A percentile compares a stretch with the other conserved stretches of the same genome.
Conservation (phyloP, 2,888 invertebrate genomes). For the Malacosoma neustria region DNA sequence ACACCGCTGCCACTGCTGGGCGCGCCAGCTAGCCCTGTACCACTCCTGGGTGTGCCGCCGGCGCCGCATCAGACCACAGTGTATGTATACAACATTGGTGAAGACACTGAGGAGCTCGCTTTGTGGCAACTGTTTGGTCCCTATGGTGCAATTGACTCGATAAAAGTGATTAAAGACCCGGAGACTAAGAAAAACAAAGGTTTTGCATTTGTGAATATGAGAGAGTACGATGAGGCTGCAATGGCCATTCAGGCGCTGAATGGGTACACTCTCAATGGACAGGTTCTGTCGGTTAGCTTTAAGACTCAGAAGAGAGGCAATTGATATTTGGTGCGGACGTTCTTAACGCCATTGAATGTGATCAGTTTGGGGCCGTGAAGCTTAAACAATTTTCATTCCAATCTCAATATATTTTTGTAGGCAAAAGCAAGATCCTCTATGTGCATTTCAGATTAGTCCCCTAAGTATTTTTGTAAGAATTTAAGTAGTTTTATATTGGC, state of each 20-base stretch:
- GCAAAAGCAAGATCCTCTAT: constrained; percentile 68
- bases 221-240: constrained; percentile 71
- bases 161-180: constrained; percentile 71
- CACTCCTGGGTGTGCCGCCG: constrained; percentile 49
- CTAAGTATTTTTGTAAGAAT: constrained; percentile 75
- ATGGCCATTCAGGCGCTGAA: constrained; percentile 72
- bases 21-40: constrained; percentile 60
- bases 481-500: constrained; percentile 69
- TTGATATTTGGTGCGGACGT: constrained; percentile 56
- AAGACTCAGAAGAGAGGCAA: constrained; percentile 72
- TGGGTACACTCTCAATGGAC: constrained; percentile 71
- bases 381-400: constrained; percentile 70
- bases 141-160: constrained; percentile 70
- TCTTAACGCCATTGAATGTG: constrained; percentile 56
- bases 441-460: constrained; percentile 72
- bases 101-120: constrained; percentile 68
- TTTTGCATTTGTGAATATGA: constrained; percentile 71
- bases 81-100: constrained; percentile 71
- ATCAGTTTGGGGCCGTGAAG: constrained; percentile 60
- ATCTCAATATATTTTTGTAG: constrained; percentile 74
- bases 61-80: constrained; percentile 66
- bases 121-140: constrained; percentile 72
- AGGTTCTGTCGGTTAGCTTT: constrained; percentile 74
- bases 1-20: constrained; percentile 58
- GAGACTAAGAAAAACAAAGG: constrained; percentile 74